A percentile compares a stretch with the other conserved stretches of the same genome.
phyloP scores from a whole-genome alignment of 2,113 vertebrate species.

The Pedetes capensis region DNA sequence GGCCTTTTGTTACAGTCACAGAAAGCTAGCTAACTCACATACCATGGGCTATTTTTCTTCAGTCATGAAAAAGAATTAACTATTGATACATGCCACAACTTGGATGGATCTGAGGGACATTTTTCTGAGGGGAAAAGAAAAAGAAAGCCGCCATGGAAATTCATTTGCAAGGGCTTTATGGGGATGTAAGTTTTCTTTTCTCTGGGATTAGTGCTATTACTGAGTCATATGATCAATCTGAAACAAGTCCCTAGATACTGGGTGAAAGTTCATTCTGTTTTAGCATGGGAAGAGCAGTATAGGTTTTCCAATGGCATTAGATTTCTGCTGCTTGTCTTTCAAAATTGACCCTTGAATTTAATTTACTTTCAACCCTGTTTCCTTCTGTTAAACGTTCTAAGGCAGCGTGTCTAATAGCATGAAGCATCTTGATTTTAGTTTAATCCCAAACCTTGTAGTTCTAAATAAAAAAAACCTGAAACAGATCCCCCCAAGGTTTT shows the following conservation, averaged over 20 bases:
- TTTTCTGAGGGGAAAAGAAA: not conserved
- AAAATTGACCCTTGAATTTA: conserved; percentile 45
- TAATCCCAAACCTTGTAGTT: conserved; percentile 50
- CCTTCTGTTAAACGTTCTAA: conserved; percentile 3
- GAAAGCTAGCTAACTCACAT: not conserved
- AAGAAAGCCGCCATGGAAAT: not conserved
- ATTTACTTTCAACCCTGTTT: conserved; percentile 2
- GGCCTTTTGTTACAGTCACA: not conserved
- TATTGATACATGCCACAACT: not conserved
- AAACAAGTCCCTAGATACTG: conserved; percentile 39
- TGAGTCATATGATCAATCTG: not conserved
- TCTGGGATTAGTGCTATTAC: not conserved
- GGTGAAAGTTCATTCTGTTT: conserved; percentile 51
- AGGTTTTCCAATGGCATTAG: not conserved
- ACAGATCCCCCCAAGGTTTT: conserved; percentile 46
- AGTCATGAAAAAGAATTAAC: not conserved
- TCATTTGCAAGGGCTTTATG: not conserved
- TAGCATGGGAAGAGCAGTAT: not conserved
- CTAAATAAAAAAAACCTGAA: conserved; percentile 67
- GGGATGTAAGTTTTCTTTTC: not conserved
- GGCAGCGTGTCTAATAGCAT: not conserved
- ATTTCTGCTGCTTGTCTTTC: conserved; percentile 53
- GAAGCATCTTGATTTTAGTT: conserved; percentile 50
- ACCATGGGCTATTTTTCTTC: not conserved
- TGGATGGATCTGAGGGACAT: not conserved